A percentile compares a stretch with the other conserved stretches of the same genome.
Conservation (phyloP, 2,113 vertebrate species). For the Oenanthe melanoleuca region DNA sequence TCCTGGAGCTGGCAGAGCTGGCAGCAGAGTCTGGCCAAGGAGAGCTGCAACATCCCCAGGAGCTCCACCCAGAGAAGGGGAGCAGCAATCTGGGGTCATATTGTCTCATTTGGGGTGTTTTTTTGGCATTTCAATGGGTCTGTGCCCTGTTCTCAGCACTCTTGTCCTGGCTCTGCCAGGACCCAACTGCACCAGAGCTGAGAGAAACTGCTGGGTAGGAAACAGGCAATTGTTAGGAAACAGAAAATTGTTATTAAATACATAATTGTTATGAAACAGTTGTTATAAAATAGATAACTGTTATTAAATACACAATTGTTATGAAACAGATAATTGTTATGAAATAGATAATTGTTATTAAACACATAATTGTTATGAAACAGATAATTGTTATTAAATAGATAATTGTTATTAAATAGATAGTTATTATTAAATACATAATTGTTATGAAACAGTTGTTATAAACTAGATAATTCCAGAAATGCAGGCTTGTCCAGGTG, state of each 20-base stretch:
- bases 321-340: not conserved
- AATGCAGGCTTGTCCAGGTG: not conserved
- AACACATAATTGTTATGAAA: not conserved
- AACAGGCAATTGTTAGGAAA: too few species aligned
- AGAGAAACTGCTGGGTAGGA: not conserved
- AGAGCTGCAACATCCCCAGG: not conserved
- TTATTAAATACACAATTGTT: not conserved
- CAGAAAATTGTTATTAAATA: not conserved
- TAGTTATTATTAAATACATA: not conserved
- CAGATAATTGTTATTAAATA: not conserved
- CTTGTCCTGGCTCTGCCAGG: not conserved
- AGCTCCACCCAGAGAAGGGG: not conserved
- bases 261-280: fast-evolving
- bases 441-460: not conserved
- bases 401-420: not conserved
- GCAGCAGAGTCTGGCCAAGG: not conserved
- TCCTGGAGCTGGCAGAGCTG: too few species aligned
- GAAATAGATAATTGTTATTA: not conserved
- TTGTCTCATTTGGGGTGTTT: fast-evolving
- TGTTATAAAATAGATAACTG: not conserved
- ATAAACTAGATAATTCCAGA: not conserved
- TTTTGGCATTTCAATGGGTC: not conserved
- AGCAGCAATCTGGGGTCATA: fast-evolving
- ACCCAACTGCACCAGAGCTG: not conserved
- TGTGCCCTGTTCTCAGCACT: not conserved